Percentiles rank a stretch among this genome's conserved stretches.
Conservation (phyloP, 2,888 invertebrate species). For the Notodonta dromedarius region DNA sequence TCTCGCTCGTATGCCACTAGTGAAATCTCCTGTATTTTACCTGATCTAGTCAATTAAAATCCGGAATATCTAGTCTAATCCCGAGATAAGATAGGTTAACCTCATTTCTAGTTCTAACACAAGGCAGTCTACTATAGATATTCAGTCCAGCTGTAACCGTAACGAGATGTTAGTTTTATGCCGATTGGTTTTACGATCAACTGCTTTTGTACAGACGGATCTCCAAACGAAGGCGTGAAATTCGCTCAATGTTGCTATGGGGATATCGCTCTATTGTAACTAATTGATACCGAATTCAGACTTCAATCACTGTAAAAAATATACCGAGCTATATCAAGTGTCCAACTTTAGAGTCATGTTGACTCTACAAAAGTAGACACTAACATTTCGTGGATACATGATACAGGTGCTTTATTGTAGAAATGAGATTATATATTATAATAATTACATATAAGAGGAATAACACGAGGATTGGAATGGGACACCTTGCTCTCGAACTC, state of each 20-base stretch:
- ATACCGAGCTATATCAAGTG: too few relatives aligned
- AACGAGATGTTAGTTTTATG: not conserved
- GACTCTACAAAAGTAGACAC: too few relatives aligned
- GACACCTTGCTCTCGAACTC: too few relatives aligned
- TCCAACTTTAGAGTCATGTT: too few relatives aligned
- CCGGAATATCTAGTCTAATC: not conserved
- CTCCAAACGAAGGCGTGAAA: conserved; percentile 1
- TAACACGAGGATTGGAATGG: too few relatives aligned
- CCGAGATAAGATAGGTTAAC: not conserved
- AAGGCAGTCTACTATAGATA: not conserved
- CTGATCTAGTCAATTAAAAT: not conserved
- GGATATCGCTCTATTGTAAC: not conserved
- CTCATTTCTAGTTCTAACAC: not conserved
- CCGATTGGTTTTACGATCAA: not conserved
- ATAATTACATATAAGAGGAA: too few relatives aligned
- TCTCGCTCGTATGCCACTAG: not conserved
- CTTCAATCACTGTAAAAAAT: not conserved
- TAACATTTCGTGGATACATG: too few relatives aligned
- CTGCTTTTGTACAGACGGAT: not conserved
- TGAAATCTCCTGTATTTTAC: not conserved
- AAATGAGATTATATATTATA: too few relatives aligned
- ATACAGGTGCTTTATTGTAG: too few relatives aligned
- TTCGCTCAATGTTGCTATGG: not conserved
- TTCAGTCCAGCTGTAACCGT: not conserved
- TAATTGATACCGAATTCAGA: not conserved